Evolutionary conservation across 2,113 vertebrate species (phyloP), one percentile per base, ranked within the genome.

Genomic region (Alethe diademata): DNA sequence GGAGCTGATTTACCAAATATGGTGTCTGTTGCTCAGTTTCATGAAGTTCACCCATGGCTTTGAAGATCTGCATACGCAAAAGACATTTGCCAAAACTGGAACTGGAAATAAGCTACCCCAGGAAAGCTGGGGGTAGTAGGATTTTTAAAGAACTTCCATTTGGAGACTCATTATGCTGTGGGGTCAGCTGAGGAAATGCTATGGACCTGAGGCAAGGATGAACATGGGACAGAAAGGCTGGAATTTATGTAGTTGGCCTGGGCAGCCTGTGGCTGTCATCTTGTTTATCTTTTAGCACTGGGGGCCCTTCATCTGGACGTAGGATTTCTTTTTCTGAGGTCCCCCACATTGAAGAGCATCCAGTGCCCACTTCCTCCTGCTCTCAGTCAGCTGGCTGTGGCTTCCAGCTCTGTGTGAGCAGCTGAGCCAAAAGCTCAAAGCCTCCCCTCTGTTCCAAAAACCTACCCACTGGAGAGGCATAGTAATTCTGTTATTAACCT

Each of bases 401-500:
- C 43, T 80, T 75, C 75, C 26, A 76, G 11, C 16, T 72, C 45
- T 82, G 33, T 20, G 50, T 67, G 70, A 90, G 43, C 36, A 81
- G 85, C 33, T 80, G 61, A 92, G 16, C 64, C 51, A 74, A 84
- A 89, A 57, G 29, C 62, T 87, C 69, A 89, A 83, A 91, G 14
- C 43, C 23, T 81, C 6, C 18, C 6, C 12, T 81, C 48, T 78
- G 14, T 72, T 87, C 45, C 75, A 28, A 72, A 74, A 78, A 5
- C 5, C 31, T 87, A 31, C 14, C 19, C 53, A 26, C 61, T 61
- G 36, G 78, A 94, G 78, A 94, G 74, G n/a, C 71, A 86, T 19
- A 86, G 45, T 88, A 95, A 90, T 96, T 90, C 58, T 65, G 40
- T 72, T 79, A 75, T 95, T 92, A 96, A 92, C 87, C 96, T 86